Base-by-base conservation (phyloP, 2,113 vertebrate species). In the Tauraco erythrolophus region DNA sequence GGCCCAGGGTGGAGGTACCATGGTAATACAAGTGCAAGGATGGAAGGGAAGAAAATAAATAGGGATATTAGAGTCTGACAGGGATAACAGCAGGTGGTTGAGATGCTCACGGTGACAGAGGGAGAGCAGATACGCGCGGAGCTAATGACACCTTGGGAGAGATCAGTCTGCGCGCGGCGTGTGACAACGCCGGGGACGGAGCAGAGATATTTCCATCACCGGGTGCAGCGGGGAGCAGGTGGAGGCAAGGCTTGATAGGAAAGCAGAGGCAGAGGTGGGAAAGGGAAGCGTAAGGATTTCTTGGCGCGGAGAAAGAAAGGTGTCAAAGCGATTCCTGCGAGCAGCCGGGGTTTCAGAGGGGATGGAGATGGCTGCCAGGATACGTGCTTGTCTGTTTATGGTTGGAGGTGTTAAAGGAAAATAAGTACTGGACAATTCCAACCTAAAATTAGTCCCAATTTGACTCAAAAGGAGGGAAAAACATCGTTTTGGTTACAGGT, bases 331-430 rank as follows among this genome's bases (percentile, higher is more conserved):
- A 27, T 31, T 57, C 33, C 41, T 31, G 27, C 5, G 0, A 7
- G 16, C 8, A 28, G 27, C 14, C 56, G 46, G 5, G 35, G 14
- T 30, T 56, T 43, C 25, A 9, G 58, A 14, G 25, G 30, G 48
- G 24, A 28, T 16, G 24, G 58, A 77, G 48, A 10, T 43, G 27
- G 19, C 30, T 30, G 14, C 0, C 0, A 64, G 58, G 50, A 14
- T 6, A 7, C 1, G 0, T 25, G 45, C 19, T 51, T 25, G 0
- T 4, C 58, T 33, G 37, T 21, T 74, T 56, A 4, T 25, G 23
- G 2, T 19, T 45, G 71, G 27, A 70, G 68, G 13, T 35, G 18
- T 12, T 43, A n/a, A 43, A 83, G 23, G 61, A 24, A 56, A 74
- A 51, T 27, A 23, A 61, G 11, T n/a, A 21, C 4, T n/a, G 35